A percentile compares a stretch with the other conserved stretches of the same genome.
phyloP scores from a whole-genome alignment of 1,140 invertebrate genomes.

The Forficula auricularia region DNA sequence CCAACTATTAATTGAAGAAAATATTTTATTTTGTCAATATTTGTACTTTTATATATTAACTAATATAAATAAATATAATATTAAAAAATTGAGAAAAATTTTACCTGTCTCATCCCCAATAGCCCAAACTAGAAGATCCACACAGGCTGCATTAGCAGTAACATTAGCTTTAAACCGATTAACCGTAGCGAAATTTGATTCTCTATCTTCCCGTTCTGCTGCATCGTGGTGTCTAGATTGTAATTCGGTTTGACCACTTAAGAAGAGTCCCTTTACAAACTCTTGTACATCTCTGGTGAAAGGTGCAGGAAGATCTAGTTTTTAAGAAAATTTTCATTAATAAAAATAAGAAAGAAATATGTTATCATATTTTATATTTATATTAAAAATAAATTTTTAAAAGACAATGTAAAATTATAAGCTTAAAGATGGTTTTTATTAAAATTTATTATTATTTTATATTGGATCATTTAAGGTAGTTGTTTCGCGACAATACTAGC shows the following conservation, averaged over 20 bases:
- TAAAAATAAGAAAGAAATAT: too few relatives aligned
- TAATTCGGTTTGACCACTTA: constrained; percentile 81
- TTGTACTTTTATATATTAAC: too few relatives aligned
- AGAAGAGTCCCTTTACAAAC: constrained; percentile 70
- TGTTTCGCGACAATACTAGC: too few relatives aligned
- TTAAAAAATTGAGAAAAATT: constrained; percentile 12
- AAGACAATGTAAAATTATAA: too few relatives aligned
- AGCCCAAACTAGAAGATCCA: constrained; percentile 93
- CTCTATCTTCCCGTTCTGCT: constrained; percentile 61
- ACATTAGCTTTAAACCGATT: constrained; percentile 91
- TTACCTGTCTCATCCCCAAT: constrained; percentile 89
- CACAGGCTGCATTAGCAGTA: constrained; percentile 90
- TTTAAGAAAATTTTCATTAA: too few relatives aligned
- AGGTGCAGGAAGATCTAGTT: constrained; percentile 56
- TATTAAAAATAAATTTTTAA: too few relatives aligned
- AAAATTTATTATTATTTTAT: too few relatives aligned
- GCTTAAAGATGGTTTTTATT: too few relatives aligned
- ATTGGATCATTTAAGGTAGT: too few relatives aligned
- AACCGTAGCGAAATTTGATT: constrained; percentile 55
- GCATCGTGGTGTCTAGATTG: constrained; percentile 65
- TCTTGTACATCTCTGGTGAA: constrained; percentile 92
- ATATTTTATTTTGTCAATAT: too few relatives aligned
- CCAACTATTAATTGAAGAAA: too few relatives aligned
- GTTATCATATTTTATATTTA: not conserved
- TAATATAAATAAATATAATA: too few relatives aligned